Evolutionary conservation across 1,140 invertebrate species (phyloP).

Genomic region (Diabrotica virgifera): DNA sequence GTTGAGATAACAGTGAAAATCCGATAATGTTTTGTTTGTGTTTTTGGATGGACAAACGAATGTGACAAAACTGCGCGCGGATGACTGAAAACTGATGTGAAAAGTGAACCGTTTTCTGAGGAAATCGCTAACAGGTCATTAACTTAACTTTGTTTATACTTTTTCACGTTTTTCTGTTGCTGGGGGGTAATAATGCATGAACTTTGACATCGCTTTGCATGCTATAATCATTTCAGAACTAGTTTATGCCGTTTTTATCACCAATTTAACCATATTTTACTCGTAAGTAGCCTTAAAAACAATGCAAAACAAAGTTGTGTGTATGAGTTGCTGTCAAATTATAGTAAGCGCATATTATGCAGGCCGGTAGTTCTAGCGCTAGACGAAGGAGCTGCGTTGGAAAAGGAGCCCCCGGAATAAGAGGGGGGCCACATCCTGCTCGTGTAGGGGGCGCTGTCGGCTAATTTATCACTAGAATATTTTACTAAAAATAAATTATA

Average conservation of each 20-base stretch:
- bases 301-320: constrained; percentile 16
- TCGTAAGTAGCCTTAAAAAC: constrained; percentile 8
- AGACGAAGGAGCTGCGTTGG: constrained; percentile 19
- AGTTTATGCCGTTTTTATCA: neutral
- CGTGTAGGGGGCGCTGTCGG: constrained; percentile 35
- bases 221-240: neutral
- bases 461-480: neutral
- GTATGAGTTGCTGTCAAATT: constrained; percentile 20
- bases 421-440: constrained; percentile 33
- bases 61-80: constrained; percentile 13
- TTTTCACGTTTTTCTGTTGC: constrained; percentile 27
- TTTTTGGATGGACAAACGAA: constrained; percentile 11
- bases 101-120: constrained; percentile 32
- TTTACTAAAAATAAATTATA: neutral
- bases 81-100: constrained; percentile 23
- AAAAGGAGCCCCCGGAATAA: constrained; percentile 33
- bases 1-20: constrained; percentile 22
- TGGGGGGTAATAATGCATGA: constrained; percentile 8
- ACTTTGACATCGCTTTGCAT: constrained; percentile 6
- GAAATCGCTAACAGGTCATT: constrained; percentile 48
- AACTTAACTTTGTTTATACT: constrained; percentile 43
- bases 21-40: constrained; percentile 24
- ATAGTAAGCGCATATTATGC: neutral
- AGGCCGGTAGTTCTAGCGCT: constrained; percentile 8
- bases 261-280: neutral